Percentiles rank a stretch among this genome's conserved stretches.
Evolutionary conservation across 2,113 vertebrate species (phyloP).

Genomic region (Bubo blakistoni): DNA sequence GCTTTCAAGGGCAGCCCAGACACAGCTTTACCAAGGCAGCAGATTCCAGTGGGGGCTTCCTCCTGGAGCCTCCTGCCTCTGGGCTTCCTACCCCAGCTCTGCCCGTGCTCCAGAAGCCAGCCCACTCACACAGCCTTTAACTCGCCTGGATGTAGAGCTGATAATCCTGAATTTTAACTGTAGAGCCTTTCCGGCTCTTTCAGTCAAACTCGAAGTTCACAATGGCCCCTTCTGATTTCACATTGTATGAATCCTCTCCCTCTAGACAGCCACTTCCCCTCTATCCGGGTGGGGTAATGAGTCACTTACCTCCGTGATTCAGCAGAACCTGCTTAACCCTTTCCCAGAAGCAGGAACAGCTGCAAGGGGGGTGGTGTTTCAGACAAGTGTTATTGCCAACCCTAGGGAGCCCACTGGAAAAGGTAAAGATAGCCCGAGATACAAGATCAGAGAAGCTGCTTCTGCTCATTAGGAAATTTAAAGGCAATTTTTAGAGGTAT

Average conservation of each 20-base stretch:
- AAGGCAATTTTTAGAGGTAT: not conserved
- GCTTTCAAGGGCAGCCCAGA: not conserved
- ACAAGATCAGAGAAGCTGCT: not conserved
- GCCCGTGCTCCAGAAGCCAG: not conserved
- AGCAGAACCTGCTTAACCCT: slow-evolving; percentile 20
- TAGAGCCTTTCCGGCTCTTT: not conserved
- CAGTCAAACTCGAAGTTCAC: not conserved
- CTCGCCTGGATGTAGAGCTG: not conserved
- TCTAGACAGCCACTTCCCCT: slow-evolving; percentile 38
- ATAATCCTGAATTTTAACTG: not conserved
- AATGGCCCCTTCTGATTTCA: not conserved
- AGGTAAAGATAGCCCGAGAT: no score
- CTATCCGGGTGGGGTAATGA: not conserved
- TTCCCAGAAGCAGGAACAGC: not conserved
- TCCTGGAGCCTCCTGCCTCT: not conserved
- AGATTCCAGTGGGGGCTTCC: not conserved
- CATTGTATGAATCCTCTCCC: not conserved
- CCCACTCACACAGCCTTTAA: not conserved
- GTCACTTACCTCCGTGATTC: not conserved
- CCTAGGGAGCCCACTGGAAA: not conserved
- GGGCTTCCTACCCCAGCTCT: not conserved
- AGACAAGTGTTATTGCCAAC: not conserved
- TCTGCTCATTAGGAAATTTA: not conserved
- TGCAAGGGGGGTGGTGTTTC: not conserved
- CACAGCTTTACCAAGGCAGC: not conserved